Evolutionary conservation across 1,140 invertebrate species (phyloP).

Genomic region (Drosophila littoralis): DNA sequence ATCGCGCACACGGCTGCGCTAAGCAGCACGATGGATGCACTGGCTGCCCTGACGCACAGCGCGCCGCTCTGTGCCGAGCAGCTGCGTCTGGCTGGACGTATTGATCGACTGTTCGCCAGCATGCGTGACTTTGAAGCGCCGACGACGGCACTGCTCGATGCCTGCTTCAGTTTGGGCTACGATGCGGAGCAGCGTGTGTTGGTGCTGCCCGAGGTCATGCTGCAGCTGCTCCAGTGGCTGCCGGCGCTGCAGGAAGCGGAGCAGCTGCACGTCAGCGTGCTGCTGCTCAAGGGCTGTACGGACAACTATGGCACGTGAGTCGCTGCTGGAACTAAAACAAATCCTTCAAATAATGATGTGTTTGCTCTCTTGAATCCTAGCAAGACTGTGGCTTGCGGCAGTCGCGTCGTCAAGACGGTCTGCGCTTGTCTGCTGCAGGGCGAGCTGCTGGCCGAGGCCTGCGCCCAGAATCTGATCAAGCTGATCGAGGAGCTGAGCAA

Average conservation of each 20-base stretch:
- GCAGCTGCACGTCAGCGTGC: conserved; percentile 83
- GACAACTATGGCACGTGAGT: conserved; percentile 84
- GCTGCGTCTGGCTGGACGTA: conserved; percentile 53
- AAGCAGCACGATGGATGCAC: conserved; percentile 64
- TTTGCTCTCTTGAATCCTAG: conserved; percentile 56
- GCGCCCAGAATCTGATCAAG: conserved; percentile 85
- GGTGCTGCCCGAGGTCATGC: conserved; percentile 73
- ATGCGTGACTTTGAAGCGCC: conserved; percentile 78
- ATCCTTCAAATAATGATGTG: neutral
- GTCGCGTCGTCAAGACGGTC: conserved; percentile 83
- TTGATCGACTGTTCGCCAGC: conserved; percentile 78
- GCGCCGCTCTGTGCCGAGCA: conserved; percentile 50
- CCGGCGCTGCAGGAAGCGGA: conserved; percentile 81
- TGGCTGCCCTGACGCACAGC: conserved; percentile 59
- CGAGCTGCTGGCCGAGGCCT: conserved; percentile 63
- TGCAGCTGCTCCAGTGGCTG: conserved; percentile 81
- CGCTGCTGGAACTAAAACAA: no score
- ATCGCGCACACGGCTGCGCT: conserved; percentile 54
- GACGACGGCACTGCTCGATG: conserved; percentile 73
- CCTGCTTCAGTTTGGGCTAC: conserved; percentile 83
- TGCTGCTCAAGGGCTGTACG: conserved; percentile 84
- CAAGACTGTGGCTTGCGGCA: conserved; percentile 84
- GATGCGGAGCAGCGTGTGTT: conserved; percentile 72
- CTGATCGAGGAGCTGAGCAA: conserved; percentile 86
- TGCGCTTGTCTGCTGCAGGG: conserved; percentile 80